Percentiles rank a stretch among this genome's conserved stretches.
Evolutionary conservation across 2,888 invertebrate genomes (phyloP).

Genomic region (Tanytarsus gracilentus): DNA sequence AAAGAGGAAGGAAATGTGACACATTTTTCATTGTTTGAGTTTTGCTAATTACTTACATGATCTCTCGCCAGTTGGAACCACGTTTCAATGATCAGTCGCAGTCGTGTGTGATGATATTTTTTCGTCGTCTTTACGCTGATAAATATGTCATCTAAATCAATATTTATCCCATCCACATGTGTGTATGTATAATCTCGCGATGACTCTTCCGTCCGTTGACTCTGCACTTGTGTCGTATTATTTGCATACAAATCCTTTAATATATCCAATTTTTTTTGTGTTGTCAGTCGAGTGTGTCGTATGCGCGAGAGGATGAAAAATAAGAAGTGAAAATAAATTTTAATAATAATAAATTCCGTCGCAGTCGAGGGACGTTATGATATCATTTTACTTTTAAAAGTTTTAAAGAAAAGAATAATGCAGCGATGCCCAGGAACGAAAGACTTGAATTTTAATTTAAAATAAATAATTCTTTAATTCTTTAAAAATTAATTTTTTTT

Average conservation of each 20-base stretch:
- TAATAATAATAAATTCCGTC: too few species aligned
- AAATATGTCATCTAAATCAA: constrained; percentile 73
- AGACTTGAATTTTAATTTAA: too few species aligned
- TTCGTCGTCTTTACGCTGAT: constrained; percentile 92
- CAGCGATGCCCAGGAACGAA: too few species aligned
- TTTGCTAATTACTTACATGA: constrained; percentile 55
- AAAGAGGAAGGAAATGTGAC: not conserved
- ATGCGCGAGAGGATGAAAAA: not conserved
- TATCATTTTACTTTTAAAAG: constrained; percentile 15
- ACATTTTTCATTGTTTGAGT: constrained; percentile 1
- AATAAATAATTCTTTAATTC: too few species aligned
- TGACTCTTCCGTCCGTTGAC: constrained; percentile 3
- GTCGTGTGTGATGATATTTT: constrained; percentile 72
- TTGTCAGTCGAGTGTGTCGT: too few species aligned
- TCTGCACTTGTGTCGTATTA: not conserved
- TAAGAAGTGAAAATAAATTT: not conserved
- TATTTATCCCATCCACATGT: not conserved
- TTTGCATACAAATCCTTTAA: constrained; percentile 11
- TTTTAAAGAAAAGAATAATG: too few species aligned
- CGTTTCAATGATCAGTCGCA: constrained; percentile 83
- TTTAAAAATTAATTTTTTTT: too few species aligned
- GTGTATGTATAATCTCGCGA: not conserved
- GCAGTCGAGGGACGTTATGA: too few species aligned
- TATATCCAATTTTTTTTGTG: too few species aligned
- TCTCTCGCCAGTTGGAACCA: constrained; percentile 90